Conservation (phyloP, 2,888 invertebrate genomes). For the Sisyra terminalis region DNA sequence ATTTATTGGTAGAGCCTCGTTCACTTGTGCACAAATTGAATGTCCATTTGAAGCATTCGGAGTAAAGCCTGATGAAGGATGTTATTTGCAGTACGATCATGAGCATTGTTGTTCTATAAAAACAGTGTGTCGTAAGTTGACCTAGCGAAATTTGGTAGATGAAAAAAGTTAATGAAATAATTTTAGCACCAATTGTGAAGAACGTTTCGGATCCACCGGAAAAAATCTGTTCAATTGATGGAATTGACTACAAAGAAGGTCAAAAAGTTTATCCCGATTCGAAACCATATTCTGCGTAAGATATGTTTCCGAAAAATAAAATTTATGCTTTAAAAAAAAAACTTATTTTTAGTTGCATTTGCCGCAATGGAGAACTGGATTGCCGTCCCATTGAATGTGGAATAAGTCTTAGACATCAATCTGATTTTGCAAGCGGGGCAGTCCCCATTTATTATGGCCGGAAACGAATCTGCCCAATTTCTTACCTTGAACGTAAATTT, state of each 20-base stretch:
- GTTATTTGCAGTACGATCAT: neutral
- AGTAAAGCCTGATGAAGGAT: neutral
- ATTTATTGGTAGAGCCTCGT: neutral
- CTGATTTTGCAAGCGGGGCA: neutral
- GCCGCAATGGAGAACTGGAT: constrained; percentile 2
- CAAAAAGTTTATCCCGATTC: neutral
- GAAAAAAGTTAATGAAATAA: neutral
- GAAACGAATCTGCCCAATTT: neutral
- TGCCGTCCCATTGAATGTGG: neutral
- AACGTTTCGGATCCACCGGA: neutral
- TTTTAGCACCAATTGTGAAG: neutral
- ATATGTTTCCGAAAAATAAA: neutral
- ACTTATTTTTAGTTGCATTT: constrained; percentile 1
- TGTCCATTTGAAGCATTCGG: neutral
- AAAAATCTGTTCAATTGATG: neutral
- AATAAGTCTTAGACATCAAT: neutral
- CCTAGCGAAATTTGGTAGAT: neutral
- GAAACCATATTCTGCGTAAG: neutral
- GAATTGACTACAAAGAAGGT: neutral
- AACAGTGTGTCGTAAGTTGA: neutral
- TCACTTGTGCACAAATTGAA: neutral
- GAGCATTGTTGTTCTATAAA: neutral
- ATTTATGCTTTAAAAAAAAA: neutral
- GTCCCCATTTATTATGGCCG: neutral
- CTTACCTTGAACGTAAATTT: neutral